A percentile compares a stretch with the other conserved stretches of the same genome.
These are phyloP conservation scores for Sphaerophoria rueppellii DNA, from an alignment of 2,888 invertebrate genomes.

Conservation along the genomic window DNA sequence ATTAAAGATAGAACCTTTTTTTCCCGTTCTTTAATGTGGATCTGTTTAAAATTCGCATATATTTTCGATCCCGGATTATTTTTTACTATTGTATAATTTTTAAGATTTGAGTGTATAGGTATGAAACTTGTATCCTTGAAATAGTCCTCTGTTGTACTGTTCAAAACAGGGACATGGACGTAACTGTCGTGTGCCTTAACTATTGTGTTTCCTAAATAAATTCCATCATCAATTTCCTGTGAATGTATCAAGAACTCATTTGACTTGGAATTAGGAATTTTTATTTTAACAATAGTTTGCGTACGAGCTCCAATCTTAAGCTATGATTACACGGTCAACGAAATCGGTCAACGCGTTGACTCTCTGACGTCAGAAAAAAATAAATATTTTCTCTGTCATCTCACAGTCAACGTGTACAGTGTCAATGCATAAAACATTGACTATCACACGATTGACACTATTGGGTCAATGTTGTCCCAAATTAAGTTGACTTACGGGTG, in stretches of 20 bases:
- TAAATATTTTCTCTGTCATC: too few species aligned
- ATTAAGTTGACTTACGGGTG: too few species aligned
- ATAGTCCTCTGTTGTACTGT: slow-evolving; percentile 13
- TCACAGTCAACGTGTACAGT: too few species aligned
- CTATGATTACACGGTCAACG: too few species aligned
- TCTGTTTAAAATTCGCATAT: slow-evolving; percentile 8
- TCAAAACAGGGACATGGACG: slow-evolving; percentile 11
- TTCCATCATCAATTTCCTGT: slow-evolving; percentile 16
- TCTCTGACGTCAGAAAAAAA: too few species aligned
- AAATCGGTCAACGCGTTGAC: too few species aligned
- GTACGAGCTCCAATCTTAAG: neutral
- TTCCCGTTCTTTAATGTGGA: neutral
- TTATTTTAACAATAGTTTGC: neutral
- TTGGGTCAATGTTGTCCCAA: too few species aligned
- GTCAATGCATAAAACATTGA: too few species aligned
- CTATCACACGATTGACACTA: too few species aligned
- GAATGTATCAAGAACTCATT: slow-evolving; percentile 14
- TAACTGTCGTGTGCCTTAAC: slow-evolving; percentile 7
- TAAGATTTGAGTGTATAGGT: slow-evolving; percentile 3
- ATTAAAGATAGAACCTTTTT: neutral
- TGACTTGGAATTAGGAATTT: slow-evolving; percentile 11
- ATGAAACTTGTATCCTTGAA: neutral
- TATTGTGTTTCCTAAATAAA: slow-evolving; percentile 16
- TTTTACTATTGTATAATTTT: neutral
- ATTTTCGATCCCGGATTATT: neutral